phyloP scores from a whole-genome alignment of 2,888 invertebrate genomes.

The Habroteleia sp. region DNA sequence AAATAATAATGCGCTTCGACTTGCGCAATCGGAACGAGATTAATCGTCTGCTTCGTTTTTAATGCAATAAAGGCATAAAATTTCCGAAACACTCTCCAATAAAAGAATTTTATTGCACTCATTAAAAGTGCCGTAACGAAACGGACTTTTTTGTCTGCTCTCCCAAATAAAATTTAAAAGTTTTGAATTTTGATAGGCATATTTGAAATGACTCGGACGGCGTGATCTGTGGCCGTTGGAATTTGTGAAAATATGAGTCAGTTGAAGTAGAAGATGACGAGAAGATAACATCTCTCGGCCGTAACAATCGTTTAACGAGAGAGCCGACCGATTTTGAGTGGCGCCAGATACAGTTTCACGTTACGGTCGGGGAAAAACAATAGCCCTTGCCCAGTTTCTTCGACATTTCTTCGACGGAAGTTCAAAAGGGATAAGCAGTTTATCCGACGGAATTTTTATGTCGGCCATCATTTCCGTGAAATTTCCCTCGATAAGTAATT shows the following conservation, averaged over 20 bases:
- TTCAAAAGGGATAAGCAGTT: constrained; percentile 18
- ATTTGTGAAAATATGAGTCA: constrained; percentile 64
- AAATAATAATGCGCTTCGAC: not conserved
- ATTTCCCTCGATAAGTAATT: too few species aligned
- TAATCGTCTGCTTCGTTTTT: constrained; percentile 27
- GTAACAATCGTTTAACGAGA: constrained; percentile 79
- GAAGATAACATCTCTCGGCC: constrained; percentile 72
- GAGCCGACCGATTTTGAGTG: constrained; percentile 72
- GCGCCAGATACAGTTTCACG: constrained; percentile 73
- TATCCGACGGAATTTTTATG: constrained; percentile 22
- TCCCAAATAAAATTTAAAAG: constrained; percentile 29
- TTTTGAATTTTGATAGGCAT: constrained; percentile 50
- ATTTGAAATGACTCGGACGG: constrained; percentile 38
- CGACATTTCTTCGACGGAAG: constrained; percentile 42
- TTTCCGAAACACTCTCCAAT: constrained; percentile 43
- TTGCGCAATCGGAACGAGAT: constrained; percentile 42
- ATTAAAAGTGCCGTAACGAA: constrained; percentile 51
- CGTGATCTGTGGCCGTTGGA: constrained; percentile 54
- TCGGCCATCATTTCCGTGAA: too few species aligned
- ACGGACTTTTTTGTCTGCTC: constrained; percentile 5
- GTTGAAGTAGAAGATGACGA: constrained; percentile 51
- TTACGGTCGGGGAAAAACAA: constrained; percentile 62
- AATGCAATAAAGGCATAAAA: constrained; percentile 54
- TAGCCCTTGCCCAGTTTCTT: constrained; percentile 40
- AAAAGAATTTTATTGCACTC: constrained; percentile 49